Base-by-base conservation (phyloP, 2,888 invertebrate species). In the Nycteola revayana region DNA sequence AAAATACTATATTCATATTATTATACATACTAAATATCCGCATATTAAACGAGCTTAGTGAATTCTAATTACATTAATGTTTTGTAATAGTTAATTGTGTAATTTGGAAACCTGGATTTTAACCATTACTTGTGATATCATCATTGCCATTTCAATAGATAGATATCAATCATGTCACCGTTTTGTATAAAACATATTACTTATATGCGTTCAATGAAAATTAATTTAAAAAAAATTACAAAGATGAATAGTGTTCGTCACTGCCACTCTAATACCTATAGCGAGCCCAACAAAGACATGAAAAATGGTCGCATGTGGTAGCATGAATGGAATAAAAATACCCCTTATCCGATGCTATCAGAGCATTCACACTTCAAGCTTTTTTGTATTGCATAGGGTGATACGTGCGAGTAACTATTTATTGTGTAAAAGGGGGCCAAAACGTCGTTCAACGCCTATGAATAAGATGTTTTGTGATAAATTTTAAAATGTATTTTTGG, bases 281-380 rank as follows among this genome's bases (percentile, higher is more conserved):
- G 66, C 67, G 61, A 48, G 55, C 60, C 64, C 75, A 78, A 85
- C 85, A 83, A 86, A 83, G 82, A 66, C 78, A 73, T 85, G 84
- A 85, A 83, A 85, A 86, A 86, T 85, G 83, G 81, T 74, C 67
- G 71, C 65, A 64, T 71, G 73, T 45, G 32, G 35, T 73, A 69
- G 68, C 78, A 69, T 77, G 76, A 82, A 84, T 76, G 66, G 81
- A 79, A 84, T 83, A 69, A 77, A 80, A 74, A 80, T 75, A 72
- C 66, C 63, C 68, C 75, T 83, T 83, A 83, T 83, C 82, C 82
- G 70, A 73, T 76, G 75, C 72, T 74, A 69, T 66, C 66, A 63
- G 59, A 57, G 60, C 52, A 66, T 71, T 70, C 62, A 60, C 57
- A 66, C 66, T 66, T 55, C 66, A 64, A 61, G 48, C 59, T 65